phyloP scores from a whole-genome alignment of 1,140 invertebrate species.

The Drosophila orosa region DNA sequence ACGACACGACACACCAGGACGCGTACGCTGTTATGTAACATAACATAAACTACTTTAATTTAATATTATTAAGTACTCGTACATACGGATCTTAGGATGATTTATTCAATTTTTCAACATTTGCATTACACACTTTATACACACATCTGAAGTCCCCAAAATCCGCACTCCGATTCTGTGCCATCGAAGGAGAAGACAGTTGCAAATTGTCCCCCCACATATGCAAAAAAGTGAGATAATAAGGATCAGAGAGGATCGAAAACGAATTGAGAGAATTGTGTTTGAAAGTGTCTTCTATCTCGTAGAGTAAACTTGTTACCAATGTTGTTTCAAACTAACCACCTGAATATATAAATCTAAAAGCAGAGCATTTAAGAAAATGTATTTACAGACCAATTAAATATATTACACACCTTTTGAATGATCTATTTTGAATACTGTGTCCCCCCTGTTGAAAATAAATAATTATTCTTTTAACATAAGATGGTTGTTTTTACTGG shows the following conservation, averaged over 20 bases:
- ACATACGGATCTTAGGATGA: conserved; percentile 71
- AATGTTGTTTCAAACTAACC: conserved; percentile 63
- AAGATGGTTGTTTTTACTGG: not conserved
- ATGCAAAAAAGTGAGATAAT: conserved; percentile 38
- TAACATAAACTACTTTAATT: conserved; percentile 77
- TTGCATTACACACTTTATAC: conserved; percentile 29
- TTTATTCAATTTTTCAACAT: conserved; percentile 76
- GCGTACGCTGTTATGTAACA: conserved; percentile 64
- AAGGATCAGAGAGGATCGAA: conserved; percentile 45
- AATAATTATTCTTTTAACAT: conserved; percentile 76
- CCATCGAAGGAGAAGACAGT: conserved; percentile 56
- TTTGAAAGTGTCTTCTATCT: conserved; percentile 61
- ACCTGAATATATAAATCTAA: conserved; percentile 66
- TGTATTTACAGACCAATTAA: conserved; percentile 52
- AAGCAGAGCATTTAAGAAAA: conserved; percentile 67
- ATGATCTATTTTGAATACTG: conserved; percentile 65
- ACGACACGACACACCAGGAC: conserved; percentile 38
- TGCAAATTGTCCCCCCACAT: conserved; percentile 26
- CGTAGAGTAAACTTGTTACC: conserved; percentile 51
- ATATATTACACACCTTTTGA: conserved; percentile 62
- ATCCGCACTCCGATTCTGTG: conserved; percentile 58
- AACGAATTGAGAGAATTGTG: conserved; percentile 40
- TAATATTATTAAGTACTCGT: conserved; percentile 76
- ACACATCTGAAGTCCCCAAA: not conserved
- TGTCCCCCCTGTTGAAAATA: conserved; percentile 77